Base-by-base conservation (phyloP, 2,113 vertebrate species). In the Oreochromis tanganicae region DNA sequence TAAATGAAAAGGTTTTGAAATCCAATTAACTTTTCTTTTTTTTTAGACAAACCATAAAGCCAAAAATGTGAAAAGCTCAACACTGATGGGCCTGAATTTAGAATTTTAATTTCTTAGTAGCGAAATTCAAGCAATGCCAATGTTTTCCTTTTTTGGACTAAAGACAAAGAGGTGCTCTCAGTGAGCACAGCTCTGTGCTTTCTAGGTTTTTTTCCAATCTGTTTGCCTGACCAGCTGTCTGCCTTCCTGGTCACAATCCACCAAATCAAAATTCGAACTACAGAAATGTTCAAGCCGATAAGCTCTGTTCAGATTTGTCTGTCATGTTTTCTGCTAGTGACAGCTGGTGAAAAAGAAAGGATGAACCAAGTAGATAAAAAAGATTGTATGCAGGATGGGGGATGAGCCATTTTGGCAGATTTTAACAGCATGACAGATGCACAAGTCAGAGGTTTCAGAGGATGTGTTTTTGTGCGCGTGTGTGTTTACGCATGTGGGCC, bases 261-360 rank as follows among this genome's bases (percentile, higher is more conserved):
- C 84, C 80, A 82, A 82, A 88, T 89, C 78, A 84, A 82, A 85
- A 85, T 71, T 87, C 52, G 43, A 57, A 34, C 29, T 48, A 81
- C 85, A 90, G 63, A 92, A 94, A 93, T 68, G 36, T 57, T 81
- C 71, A 71, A 81, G 83, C 82, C 4, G 80, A 87, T 88, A 68
- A 85, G 87, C 81, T 92, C 79, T 87, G 81, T 68, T 87, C 71
- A 66, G 90, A 91, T 94, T 85, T 87, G 83, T 88, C 91, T 16
- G 10, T 91, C 89, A 80, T 68, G 83, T 90, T 34, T 80, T 90
- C 85, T 85, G 68, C 71, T 84, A n/a, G 83, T 89, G 92, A 93
- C 92, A 95, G 93, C 92, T 95, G 95, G 91, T 16, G 48, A 79
- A 86, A 93, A 86, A 94, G 73, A 93, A 92, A 93, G 81, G 87